Percentiles rank a stretch among this genome's conserved stretches.
Conservation (phyloP, 2,888 invertebrate species). For the Drosophila macrothrix region DNA sequence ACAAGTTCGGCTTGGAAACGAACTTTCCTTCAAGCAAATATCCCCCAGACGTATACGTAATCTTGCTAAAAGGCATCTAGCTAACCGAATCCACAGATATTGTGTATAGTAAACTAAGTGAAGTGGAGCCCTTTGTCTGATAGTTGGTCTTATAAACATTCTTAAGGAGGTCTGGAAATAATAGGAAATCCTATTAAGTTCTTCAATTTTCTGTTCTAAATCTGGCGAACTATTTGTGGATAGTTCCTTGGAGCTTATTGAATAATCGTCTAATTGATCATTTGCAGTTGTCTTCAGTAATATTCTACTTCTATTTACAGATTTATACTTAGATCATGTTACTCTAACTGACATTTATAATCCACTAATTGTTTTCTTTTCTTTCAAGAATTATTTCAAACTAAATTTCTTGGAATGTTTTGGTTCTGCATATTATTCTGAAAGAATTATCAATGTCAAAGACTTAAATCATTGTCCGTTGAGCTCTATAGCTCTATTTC, state of each 20-base stretch:
- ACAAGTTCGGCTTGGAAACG: conserved; percentile 38
- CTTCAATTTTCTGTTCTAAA: neutral
- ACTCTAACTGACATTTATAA: neutral
- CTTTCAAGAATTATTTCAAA: neutral
- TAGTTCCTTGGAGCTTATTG: neutral
- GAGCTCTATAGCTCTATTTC: neutral
- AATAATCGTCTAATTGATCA: neutral
- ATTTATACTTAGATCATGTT: neutral
- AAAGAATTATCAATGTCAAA: neutral
- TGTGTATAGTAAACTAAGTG: neutral
- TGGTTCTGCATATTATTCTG: neutral
- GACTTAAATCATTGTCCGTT: neutral
- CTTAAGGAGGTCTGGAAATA: neutral
- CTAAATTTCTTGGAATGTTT: too few species aligned
- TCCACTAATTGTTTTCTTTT: neutral
- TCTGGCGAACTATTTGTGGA: neutral
- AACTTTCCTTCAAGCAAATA: conserved; percentile 38
- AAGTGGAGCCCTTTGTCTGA: conserved; percentile 3
- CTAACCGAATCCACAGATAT: conserved; percentile 28
- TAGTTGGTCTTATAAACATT: neutral
- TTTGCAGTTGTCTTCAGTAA: neutral
- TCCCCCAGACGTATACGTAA: conserved; percentile 38
- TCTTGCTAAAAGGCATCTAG: conserved; percentile 21
- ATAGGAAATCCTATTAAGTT: neutral
- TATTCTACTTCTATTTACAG: neutral